Percentiles rank a stretch among this genome's conserved stretches.
Conservation (phyloP, 2,888 invertebrate genomes). For the Imbricaverruca yamaguchii region DNA sequence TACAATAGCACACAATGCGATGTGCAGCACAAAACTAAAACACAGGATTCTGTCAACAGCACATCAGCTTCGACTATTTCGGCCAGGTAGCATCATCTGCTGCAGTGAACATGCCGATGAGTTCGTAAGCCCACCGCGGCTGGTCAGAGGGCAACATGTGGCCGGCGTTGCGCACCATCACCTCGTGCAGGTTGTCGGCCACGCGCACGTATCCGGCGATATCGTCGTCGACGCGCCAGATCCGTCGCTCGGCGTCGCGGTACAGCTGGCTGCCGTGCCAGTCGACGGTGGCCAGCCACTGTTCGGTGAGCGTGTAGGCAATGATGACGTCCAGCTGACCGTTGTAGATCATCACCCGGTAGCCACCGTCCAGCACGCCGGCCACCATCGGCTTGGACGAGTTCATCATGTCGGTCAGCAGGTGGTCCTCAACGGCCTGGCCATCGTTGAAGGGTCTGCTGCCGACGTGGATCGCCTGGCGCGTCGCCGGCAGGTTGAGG, state of each 20-base stretch:
- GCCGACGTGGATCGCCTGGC: slow-evolving; percentile 77
- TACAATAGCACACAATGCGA: no score
- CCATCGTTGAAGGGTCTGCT: slow-evolving; percentile 58
- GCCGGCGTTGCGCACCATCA: slow-evolving; percentile 68
- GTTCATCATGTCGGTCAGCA: slow-evolving; percentile 71
- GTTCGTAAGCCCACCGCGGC: slow-evolving; percentile 64
- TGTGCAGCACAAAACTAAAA: no score
- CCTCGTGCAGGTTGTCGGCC: slow-evolving; percentile 62
- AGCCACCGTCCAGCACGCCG: slow-evolving; percentile 41
- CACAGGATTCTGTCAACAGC: no score
- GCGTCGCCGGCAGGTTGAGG: slow-evolving; percentile 54
- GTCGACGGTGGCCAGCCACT: slow-evolving; percentile 62
- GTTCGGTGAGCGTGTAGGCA: slow-evolving; percentile 74
- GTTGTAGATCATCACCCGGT: slow-evolving; percentile 71
- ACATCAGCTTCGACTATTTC: no score
- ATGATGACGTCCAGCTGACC: slow-evolving; percentile 88
- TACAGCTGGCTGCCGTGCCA: slow-evolving; percentile 61
- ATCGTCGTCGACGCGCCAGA: slow-evolving; percentile 56
- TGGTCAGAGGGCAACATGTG: slow-evolving; percentile 76
- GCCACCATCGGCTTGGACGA: slow-evolving; percentile 54
- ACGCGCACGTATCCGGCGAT: slow-evolving; percentile 68
- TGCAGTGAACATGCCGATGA: slow-evolving; percentile 48
- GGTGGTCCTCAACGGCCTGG: slow-evolving; percentile 57
- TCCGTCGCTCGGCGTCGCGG: slow-evolving; percentile 54
- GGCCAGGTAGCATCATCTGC: background rate